A percentile compares a stretch with the other conserved stretches of the same genome.
Conservation (phyloP, 2,797 vertebrate species). For the Bothrops alternatus region DNA sequence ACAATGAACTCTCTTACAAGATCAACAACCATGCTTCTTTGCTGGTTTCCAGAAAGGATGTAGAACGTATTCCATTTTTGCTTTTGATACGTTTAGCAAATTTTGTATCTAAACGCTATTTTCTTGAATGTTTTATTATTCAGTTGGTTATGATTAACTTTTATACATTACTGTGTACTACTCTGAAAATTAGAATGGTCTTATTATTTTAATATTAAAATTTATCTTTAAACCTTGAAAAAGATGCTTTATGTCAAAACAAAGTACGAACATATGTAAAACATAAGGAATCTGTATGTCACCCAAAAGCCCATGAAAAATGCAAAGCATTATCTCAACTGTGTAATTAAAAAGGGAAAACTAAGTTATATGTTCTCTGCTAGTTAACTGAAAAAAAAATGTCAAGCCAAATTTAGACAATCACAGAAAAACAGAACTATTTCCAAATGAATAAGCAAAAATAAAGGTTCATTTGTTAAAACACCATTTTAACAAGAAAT, state of each 20-base stretch:
- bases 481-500: conserved; percentile 8
- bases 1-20: neutral
- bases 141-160: neutral
- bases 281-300: neutral
- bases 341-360: conserved; percentile 4
- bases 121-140: neutral
- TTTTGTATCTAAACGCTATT: neutral
- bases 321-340: neutral
- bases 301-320: neutral
- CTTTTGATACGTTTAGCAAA: neutral
- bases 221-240: neutral
- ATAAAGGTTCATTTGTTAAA: neutral
- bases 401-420: neutral
- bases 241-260: neutral
- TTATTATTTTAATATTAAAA: conserved; percentile 1
- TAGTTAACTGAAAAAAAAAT: neutral
- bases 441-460: conserved; percentile 35
- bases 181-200: neutral
- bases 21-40: neutral
- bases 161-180: neutral
- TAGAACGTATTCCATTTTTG: neutral
- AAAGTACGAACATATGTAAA: neutral
- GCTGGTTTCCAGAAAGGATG: neutral
- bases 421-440: conserved; percentile 5
- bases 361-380: conserved; percentile 26